Evolutionary conservation across 2,113 vertebrate species (phyloP), one percentile per base, ranked within the genome.

Genomic region (Chaenocephalus aceratus): DNA sequence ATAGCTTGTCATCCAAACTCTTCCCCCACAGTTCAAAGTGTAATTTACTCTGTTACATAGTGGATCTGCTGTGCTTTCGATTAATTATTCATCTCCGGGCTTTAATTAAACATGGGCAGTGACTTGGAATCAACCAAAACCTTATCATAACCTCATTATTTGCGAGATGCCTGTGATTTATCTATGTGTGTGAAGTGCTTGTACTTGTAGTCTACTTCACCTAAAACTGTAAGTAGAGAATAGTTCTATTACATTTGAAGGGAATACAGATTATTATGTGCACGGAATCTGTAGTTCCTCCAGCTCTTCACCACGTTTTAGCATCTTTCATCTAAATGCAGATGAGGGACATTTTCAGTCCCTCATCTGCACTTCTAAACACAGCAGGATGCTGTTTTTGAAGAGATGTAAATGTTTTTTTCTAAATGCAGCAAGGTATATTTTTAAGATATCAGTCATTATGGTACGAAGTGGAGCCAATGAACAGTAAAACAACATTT

Each of bases 61-160:
- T 51, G 34, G 56, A 82, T 71, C 6, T 26, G 16, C 81, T 77
- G 54, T 18, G 61, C 36, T 65, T 67, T 14, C 44, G 44, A 76
- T 79, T 79, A 1, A 74, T 79, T 80, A 82, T 75, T 85, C 56
- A 84, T 79, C 30, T 66, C 7, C 34, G 34, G 45, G 44, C 56
- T 45, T 84, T 49, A 84, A 76, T 87, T 84, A 87, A 15, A 86
- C 63, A 84, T 65, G 61, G 49, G 18, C 45, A 49, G 56, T 56
- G 52, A 75, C 56, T 57, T 51, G 34, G 65, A 80, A 69, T 77
- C 75, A 85, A 60, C 66, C 62, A 45, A 66, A 83, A 46, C 63
- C 48, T 3, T 26, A 53, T 62, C 15, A 79, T 60, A 80, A 63
- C 63, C 73, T 69, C 52, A 44, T 78, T 75, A 77, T 45, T 14